A percentile compares a stretch with the other conserved stretches of the same genome.
phyloP scores from a whole-genome alignment of 2,888 invertebrate genomes.

The Lymantria monacha region DNA sequence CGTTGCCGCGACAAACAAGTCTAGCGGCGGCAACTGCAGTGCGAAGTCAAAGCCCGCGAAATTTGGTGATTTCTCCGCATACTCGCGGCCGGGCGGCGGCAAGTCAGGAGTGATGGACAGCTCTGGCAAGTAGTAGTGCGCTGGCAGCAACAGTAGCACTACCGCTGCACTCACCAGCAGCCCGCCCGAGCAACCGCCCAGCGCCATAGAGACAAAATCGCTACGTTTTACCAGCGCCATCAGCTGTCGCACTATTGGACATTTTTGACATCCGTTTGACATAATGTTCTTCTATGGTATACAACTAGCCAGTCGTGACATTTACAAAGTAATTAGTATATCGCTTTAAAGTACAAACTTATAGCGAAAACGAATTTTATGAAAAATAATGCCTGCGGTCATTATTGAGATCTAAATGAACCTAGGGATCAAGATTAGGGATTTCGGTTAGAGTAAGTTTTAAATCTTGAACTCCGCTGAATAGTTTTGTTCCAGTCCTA shows the following conservation, averaged over 20 bases:
- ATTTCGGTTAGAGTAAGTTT: too few species aligned
- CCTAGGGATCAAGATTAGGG: too few species aligned
- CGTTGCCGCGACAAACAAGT: neutral
- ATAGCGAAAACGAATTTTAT: too few species aligned
- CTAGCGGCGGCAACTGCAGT: neutral
- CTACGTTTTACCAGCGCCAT: slow-evolving; percentile 31
- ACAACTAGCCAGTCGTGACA: neutral
- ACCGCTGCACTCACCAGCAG: slow-evolving; percentile 50
- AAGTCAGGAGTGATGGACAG: neutral
- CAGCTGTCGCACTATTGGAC: neutral
- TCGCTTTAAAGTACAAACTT: too few species aligned
- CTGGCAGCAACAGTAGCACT: slow-evolving; percentile 54
- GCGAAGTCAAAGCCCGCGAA: neutral
- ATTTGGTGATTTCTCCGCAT: neutral
- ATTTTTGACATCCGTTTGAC: neutral
- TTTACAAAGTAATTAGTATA: too few species aligned
- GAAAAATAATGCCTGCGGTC: too few species aligned
- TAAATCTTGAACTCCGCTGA: too few species aligned
- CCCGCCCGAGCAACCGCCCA: slow-evolving; percentile 54
- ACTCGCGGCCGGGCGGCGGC: neutral
- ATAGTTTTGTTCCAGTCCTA: too few species aligned
- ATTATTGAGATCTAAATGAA: too few species aligned
- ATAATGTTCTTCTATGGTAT: neutral
- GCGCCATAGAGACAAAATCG: slow-evolving; percentile 57
- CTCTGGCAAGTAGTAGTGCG: slow-evolving; percentile 58